Base-by-base conservation (phyloP, 2,888 invertebrate genomes). In the Perdita meconis region DNA sequence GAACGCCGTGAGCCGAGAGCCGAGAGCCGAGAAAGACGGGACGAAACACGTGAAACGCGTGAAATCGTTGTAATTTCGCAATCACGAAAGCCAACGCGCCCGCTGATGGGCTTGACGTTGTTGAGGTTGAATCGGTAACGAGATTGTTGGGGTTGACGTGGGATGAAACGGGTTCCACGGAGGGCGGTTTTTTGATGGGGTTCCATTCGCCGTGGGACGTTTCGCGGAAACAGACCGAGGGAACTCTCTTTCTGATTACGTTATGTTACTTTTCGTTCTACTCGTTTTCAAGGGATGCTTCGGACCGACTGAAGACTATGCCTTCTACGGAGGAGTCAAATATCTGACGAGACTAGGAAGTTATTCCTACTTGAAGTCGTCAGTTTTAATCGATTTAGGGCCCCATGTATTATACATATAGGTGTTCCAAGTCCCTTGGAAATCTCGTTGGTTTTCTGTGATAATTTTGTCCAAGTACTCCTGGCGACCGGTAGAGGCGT, bases 61-160 rank as follows among this genome's bases (percentile, higher is more conserved):
- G 77, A 78, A 78, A 78, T 78, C 66, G 65, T 60, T 65, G 64
- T 65, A 69, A 76, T 76, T 77, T 65, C 56, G 60, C 77, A 61
- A 57, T 36, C 70, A 40, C 57, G 44, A 30, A n/a, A 51, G 34
- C 24, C 51, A 63, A 42, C 47, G 26, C 24, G 51, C 12, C 16
- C 55, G 55, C 4, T 56, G 63, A 42, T 51, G 63, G 56, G 59
- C 53, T 30, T 65, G 71, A 64, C 65, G 64, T 59, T 19, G 38
- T 26, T 5, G 50, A 26, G 50, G 56, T 59, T 71, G 64, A 74
- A 74, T 64, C 42, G 53, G 75, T 75, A 75, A 75, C 75, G 60
- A 75, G 75, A 65, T 75, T 66, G 47, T 38, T 30, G 13, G 40
- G 26, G 24, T n/a, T 53, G 64, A 75, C 53, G 64, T 55, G 74